Evolutionary conservation across 2,113 vertebrate species (phyloP), one percentile per base, ranked within the genome.

Genomic region (Nerophis lumbriciformis): DNA sequence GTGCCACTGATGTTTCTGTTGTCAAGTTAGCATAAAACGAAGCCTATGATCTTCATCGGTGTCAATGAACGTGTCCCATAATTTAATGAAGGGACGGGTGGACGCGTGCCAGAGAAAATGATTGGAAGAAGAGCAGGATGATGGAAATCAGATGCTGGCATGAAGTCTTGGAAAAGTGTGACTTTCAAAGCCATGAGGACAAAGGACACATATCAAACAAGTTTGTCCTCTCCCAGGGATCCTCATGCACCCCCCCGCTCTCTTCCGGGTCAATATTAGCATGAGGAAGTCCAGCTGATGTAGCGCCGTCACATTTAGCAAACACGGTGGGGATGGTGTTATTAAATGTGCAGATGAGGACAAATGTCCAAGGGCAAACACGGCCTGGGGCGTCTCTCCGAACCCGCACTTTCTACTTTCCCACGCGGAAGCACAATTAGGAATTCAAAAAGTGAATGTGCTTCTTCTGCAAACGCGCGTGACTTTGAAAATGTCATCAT

Each of bases 221-320:
- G 5, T 21, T 38, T 39, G 69, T 83, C 75, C 75, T 81, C 79
- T 71, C 49, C 6, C 15, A 72, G 63, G 72, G 72, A 76, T 78
- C 78, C 63, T 67, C 59, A 61, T 64, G 72, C 75, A 68, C 72
- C 38, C 21, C 49, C 68, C 71, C 53, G 52, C 75, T 65, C 38
- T 80, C 67, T 73, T 71, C 64, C 75, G 50, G 80, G 80, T 85
- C 77, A 87, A 85, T 83, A 87, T 87, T 85, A 82, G 73, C 80
- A 78, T 71, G 79, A 75, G 75, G 76, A 76, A 67, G 71, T 77
- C 71, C 71, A 64, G 75, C 77, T 69, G 63, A 80, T 28, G 28
- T 28, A 28, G 28, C 28, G 28, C 28, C 80, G 78, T 79, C 80
- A 83, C 77, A 84, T 84, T 80, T 78, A 83, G 80, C 72, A 81